A percentile compares a stretch with the other conserved stretches of the same genome.
These are phyloP conservation scores for Zaprionus capensis DNA, from an alignment of 1,140 invertebrate species.

Conservation along the genomic window DNA sequence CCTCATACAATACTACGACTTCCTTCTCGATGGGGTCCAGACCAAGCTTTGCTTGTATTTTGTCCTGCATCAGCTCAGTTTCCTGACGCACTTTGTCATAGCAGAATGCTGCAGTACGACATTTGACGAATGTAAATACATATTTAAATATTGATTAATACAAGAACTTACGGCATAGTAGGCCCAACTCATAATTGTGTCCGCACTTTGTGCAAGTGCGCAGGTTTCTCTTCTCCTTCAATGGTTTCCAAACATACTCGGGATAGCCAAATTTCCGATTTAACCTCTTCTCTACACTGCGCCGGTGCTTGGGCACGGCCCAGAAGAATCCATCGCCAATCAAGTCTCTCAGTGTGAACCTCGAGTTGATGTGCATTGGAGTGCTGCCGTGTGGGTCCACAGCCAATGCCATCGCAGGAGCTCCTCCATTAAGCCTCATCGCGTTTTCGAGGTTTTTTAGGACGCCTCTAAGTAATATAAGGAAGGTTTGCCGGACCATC, in stretches of 20 bases:
- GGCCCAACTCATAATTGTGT: conserved; percentile 90
- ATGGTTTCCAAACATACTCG: conserved; percentile 88
- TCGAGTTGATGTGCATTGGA: conserved; percentile 29
- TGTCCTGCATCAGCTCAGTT: conserved; percentile 90
- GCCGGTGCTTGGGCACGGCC: conserved; percentile 91
- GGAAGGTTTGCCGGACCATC: conserved; percentile 56
- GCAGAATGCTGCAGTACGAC: conserved; percentile 87
- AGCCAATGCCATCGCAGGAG: conserved; percentile 59
- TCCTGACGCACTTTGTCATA: conserved; percentile 92
- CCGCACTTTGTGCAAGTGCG: conserved; percentile 91
- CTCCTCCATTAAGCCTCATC: conserved; percentile 43
- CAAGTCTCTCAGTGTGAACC: conserved; percentile 86
- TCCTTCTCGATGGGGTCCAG: conserved; percentile 91
- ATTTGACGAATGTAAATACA: background rate
- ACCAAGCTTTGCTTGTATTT: conserved; percentile 89
- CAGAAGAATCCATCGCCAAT: conserved; percentile 91
- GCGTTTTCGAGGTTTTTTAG: conserved; percentile 52
- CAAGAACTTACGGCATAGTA: conserved; percentile 93
- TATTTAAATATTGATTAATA: conserved; percentile 85
- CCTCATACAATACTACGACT: conserved; percentile 93
- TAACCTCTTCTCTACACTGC: conserved; percentile 89
- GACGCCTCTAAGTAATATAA: conserved; percentile 62
- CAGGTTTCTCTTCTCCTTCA: conserved; percentile 90
- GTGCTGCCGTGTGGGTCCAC: conserved; percentile 31
- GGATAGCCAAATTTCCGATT: conserved; percentile 89